Evolutionary conservation across 2,797 vertebrate genomes (phyloP).

Genomic region (Danio choprae): DNA sequence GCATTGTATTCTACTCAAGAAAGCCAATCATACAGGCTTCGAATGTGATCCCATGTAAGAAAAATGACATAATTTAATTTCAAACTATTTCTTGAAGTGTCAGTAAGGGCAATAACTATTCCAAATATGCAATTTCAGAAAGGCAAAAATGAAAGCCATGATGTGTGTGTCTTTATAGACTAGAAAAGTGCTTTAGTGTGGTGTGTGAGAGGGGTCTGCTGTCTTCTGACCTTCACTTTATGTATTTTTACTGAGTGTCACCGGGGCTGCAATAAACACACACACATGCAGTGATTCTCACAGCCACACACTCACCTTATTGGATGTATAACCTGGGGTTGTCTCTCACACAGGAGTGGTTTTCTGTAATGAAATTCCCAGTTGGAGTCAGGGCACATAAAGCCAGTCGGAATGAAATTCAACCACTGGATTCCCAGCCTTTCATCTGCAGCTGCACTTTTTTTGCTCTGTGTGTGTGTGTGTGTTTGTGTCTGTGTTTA

Average conservation of each 20-base stretch:
- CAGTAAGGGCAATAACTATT: not conserved
- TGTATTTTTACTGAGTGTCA: slow-evolving; percentile 47
- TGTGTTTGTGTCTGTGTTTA: no score
- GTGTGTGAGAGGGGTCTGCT: slow-evolving; percentile 29
- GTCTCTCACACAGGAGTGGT: slow-evolving; percentile 56
- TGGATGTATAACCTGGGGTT: slow-evolving; percentile 55
- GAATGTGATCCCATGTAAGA: not conserved
- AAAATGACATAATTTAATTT: not conserved
- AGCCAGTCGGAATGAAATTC: slow-evolving; percentile 59
- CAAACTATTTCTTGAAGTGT: not conserved
- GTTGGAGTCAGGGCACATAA: slow-evolving; percentile 56
- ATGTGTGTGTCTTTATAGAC: not conserved
- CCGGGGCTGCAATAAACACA: slow-evolving; percentile 25
- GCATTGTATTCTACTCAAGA: not conserved
- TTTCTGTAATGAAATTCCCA: slow-evolving; percentile 64
- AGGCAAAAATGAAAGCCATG: not conserved
- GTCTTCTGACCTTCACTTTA: slow-evolving; percentile 50
- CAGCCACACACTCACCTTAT: slow-evolving; percentile 46
- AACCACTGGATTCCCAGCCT: slow-evolving; percentile 55
- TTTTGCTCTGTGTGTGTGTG: slow-evolving; percentile 34
- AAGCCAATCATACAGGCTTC: not conserved
- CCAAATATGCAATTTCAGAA: slow-evolving; percentile 3
- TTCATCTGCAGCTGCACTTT: slow-evolving; percentile 57
- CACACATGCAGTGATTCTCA: slow-evolving; percentile 31
- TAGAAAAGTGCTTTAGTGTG: not conserved